Evolutionary conservation across 30 jellyfish, hydroid and myxozoan species (phyloP), one percentile per base, ranked within the genome.

Genomic region (Aurelia sp.): DNA sequence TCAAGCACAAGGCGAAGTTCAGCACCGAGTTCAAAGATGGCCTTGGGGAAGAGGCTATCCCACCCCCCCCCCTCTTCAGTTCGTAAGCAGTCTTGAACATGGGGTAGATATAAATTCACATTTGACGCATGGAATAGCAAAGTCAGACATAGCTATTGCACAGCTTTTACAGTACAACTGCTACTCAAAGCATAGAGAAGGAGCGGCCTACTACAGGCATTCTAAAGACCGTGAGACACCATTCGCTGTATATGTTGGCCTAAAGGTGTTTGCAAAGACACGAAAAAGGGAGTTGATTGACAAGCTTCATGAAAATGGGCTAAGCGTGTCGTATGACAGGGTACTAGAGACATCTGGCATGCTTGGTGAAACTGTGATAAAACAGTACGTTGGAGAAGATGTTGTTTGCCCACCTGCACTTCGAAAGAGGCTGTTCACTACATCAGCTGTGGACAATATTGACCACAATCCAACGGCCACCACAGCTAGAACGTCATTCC

Each of bases 371-470:
- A 27, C 72, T 17, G 84, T 68, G 17, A 19, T 57, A 19, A 27
- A 31, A 7, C 73, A 47, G 16, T 60, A 74, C 66, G 77, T 51
- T 27, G 37, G 22, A 20, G 68, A 74, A 47, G 84, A 66, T 12
- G 55, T 73, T 11, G 95, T 87, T 15, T 87, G 96, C 48, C 93
- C 96, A 19, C 73, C 78, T 40, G 27, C 59, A 13, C 66, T 87
- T 23, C 23, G 52, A 37, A 13, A 47, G 21, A 62, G 74, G 9
- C 8, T 87, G n/a, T 87, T 77, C 33, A 87, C 92, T 22, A 79
- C 87, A 4, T 84, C 92, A n/a, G 93, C 96, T 5, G 66, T 69
- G 2, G 92, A 87, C 62, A 87, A 87, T 35, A 67, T 79, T 21
- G 96, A 77, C 58, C 87, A 77, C 67, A 78, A 87, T 44, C 96